Percentiles rank a stretch among this genome's conserved stretches.
Evolutionary conservation across 2,797 vertebrate species (phyloP).

Genomic region (Rhinatrema bivittatum): DNA sequence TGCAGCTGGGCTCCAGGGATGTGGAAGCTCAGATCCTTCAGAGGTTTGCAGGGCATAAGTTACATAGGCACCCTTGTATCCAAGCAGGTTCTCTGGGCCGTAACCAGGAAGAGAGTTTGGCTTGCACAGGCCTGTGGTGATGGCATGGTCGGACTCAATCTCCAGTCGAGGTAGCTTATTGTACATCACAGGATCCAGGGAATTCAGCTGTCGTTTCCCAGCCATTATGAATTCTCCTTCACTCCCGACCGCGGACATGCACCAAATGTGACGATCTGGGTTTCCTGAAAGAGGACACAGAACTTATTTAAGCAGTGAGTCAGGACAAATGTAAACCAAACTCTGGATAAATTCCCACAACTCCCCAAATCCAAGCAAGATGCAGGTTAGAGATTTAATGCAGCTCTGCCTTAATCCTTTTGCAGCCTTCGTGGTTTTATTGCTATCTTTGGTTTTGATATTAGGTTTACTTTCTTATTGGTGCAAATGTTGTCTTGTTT

Average conservation of each 20-base stretch:
- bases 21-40: conserved; percentile 35
- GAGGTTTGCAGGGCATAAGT: conserved; percentile 54
- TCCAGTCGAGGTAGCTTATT: conserved; percentile 68
- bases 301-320: neutral
- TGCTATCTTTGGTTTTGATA: too few relatives aligned
- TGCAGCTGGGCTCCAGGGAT: conserved; percentile 51
- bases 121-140: conserved; percentile 37
- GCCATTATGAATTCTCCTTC: conserved; percentile 47
- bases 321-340: neutral
- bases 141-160: conserved; percentile 2
- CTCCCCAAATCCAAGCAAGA: too few relatives aligned
- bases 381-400: too few relatives aligned
- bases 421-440: too few relatives aligned
- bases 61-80: conserved; percentile 67
- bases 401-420: too few relatives aligned
- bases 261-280: neutral
- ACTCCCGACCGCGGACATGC: rapidly evolving
- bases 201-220: conserved; percentile 51
- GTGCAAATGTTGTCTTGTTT: too few relatives aligned
- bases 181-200: conserved; percentile 47
- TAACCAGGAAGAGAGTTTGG: conserved; percentile 35
- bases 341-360: too few relatives aligned
- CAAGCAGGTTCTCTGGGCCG: conserved; percentile 40
- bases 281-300: conserved; percentile 18
- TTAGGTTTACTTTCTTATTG: too few relatives aligned